Evolutionary conservation across 1,140 invertebrate genomes (phyloP).

Genomic region (Apis florea): DNA sequence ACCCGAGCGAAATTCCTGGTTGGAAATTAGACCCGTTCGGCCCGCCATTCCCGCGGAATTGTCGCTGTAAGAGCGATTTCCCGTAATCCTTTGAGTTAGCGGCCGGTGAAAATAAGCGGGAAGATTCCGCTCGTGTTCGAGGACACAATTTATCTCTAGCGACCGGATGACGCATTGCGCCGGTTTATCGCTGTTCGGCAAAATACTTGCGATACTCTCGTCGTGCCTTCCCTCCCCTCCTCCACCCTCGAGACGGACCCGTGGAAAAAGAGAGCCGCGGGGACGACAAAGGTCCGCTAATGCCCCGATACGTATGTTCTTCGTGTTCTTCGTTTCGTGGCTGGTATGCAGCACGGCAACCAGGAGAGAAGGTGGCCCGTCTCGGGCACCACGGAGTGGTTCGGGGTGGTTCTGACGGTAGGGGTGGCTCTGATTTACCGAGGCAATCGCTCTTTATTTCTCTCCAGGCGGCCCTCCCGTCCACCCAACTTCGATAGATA

Average conservation of each 20-base stretch:
- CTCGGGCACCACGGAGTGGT: constrained; percentile 18
- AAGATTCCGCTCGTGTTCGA: constrained; percentile 63
- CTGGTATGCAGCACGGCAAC: constrained; percentile 65
- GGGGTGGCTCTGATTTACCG: constrained; percentile 78
- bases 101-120: constrained; percentile 56
- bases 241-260: constrained; percentile 42
- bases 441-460: constrained; percentile 81
- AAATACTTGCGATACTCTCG: constrained; percentile 59
- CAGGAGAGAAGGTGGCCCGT: constrained; percentile 56
- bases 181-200: constrained; percentile 64
- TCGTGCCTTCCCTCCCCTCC: constrained; percentile 29
- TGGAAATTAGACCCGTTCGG: constrained; percentile 22
- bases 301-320: constrained; percentile 78
- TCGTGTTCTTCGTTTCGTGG: constrained; percentile 65
- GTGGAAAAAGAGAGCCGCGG: constrained; percentile 54
- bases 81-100: constrained; percentile 42
- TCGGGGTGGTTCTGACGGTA: constrained; percentile 41
- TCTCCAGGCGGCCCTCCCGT: constrained; percentile 79
- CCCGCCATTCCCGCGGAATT: background rate
- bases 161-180: constrained; percentile 61
- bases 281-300: constrained; percentile 75
- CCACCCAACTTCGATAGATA: constrained; percentile 78
- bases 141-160: constrained; percentile 60
- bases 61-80: constrained; percentile 45
- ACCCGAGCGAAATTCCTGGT: background rate